Evolutionary conservation across 1,140 invertebrate genomes (phyloP), one percentile per base, ranked within the genome.

Genomic region (Dendrolimus punctatus): DNA sequence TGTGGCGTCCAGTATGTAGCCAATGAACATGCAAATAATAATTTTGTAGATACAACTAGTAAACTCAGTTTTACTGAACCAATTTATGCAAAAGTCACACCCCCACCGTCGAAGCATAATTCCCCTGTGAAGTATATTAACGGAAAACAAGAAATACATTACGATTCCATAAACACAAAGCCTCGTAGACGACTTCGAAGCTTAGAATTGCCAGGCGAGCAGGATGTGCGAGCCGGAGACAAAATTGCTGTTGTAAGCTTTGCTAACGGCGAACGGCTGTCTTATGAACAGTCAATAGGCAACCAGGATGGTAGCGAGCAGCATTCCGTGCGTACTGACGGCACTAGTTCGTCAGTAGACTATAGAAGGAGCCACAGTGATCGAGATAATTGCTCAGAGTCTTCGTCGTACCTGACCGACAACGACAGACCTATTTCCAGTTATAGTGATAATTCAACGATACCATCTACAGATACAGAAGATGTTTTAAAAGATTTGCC

Each of bases 121-220:
- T 87, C 85, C 10, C 82, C 81, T 50, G 72, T 73, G 42, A 87
- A 86, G 68, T 62, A 60, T 58, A 37, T 62, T 52, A 82, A 76
- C 55, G 73, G 67, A 8, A 76, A 68, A 48, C 60, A 75, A 58
- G 78, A 87, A 75, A 64, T 62, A 59, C 78, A 87, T 72, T 87
- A 87, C 55, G 84, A 88, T 76, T 87, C 85, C 54, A 87, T 87
- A 69, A 72, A 87, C 57, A 87, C 79, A 39, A 87, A 87, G 63
- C 85, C 85, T 47, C 63, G 74, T 39, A 60, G 77, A 59, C 69
- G 82, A 53, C 71, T 82, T 58, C 73, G 76, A 68, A 81, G 83
- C 60, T 66, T 85, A 56, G 80, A 85, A 48, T 60, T 76, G 53
- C 51, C 74, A 10, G 64, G 52, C 57, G 78, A 83, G 44, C 67